Base-by-base conservation (phyloP, 2,888 invertebrate genomes). In the Epinotia brunnichana region DNA sequence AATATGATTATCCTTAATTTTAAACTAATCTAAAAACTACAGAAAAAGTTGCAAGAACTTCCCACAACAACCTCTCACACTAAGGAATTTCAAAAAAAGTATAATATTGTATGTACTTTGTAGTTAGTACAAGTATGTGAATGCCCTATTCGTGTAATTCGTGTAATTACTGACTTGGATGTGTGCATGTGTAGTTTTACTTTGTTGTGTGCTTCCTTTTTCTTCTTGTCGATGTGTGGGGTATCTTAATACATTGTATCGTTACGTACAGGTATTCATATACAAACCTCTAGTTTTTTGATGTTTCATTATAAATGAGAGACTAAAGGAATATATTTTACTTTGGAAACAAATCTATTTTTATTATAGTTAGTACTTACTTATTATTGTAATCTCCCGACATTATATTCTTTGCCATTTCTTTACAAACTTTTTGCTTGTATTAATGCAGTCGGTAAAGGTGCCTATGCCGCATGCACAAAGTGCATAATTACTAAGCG, bases 101-200 rank as follows among this genome's bases (percentile, higher is more conserved):
- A 61, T 48, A 62, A 21, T 56, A 39, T 67, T 53, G n/a, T 41
- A 64, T 69, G 60, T 44, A 68, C 61, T 62, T 68, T 62, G 72
- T 72, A 72, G 67, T 35, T 72, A 60, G 66, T 71, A 54, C 51
- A 66, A 70, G 67, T 61, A 60, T 48, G 48, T 48, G 35, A 53
- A 62, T 72, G 67, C 72, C 72, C 72, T 72, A 72, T 61, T 70
- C 67, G 56, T 68, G 72, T 72, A 72, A 72, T 61, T 70, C 67
- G 56, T 68, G 72, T 72, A 72, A 72, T 72, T 68, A 72, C 35
- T 21, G 35, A 54, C 54, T 61, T 72, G 61, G 56, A 48, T 72
- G 72, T 67, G 67, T 72, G n/a, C n/a, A 67, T 62, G 67, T 72
- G 72, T 62, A 67, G 56, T 66, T 62, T n/a, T 61, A 67, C 67